Conservation (phyloP, 2,888 invertebrate genomes). For the Hartigia nigra region DNA sequence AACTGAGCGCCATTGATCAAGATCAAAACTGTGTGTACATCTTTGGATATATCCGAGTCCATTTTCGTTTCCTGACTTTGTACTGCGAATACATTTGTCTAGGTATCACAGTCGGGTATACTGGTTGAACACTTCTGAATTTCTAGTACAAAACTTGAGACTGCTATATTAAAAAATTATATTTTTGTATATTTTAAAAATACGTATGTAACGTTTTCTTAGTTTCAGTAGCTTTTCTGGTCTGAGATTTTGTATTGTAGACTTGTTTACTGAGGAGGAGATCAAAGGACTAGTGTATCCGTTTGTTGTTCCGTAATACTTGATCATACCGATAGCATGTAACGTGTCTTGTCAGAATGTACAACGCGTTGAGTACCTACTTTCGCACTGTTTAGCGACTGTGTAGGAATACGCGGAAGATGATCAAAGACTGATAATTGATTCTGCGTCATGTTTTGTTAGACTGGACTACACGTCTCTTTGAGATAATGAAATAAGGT, state of each 20-base stretch:
- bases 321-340: no score
- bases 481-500: no score
- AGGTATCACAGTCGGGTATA: not conserved
- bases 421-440: no score
- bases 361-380: no score
- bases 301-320: no score
- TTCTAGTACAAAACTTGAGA: not conserved
- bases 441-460: not conserved
- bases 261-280: not conserved
- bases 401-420: no score
- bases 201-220: not conserved
- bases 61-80: not conserved
- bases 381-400: no score
- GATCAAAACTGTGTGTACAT: conserved; percentile 35
- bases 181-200: not conserved
- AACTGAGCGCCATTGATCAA: conserved; percentile 34
- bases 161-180: not conserved
- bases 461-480: not conserved
- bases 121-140: not conserved
- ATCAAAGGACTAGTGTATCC: not conserved
- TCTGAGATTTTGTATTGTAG: not conserved
- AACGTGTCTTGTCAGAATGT: no score
- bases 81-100: not conserved
- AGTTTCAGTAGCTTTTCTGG: not conserved
- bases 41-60: not conserved